A percentile compares a stretch with the other conserved stretches of the same genome.
phyloP scores from a whole-genome alignment of 2,797 vertebrate species.

The Oophaga sylvatica region DNA sequence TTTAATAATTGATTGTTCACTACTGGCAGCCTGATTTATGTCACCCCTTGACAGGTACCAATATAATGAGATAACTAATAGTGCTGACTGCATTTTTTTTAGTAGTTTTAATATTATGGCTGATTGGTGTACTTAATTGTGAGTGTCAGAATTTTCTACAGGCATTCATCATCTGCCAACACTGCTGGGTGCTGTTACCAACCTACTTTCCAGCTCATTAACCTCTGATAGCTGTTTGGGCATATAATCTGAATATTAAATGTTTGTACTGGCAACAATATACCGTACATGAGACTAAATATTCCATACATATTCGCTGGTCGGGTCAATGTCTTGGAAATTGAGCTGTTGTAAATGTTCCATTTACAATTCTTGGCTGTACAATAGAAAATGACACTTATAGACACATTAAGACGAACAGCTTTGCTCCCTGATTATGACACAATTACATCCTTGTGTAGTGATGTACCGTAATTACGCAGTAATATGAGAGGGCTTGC shows the following conservation, averaged over 20 bases:
- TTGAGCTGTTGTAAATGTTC: conserved; percentile 21
- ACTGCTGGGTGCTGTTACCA: neutral
- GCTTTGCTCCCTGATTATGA: neutral
- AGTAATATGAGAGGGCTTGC: neutral
- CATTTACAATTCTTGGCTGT: conserved; percentile 4
- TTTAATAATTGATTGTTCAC: too few species aligned
- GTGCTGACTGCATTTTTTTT: too few species aligned
- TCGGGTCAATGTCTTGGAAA: neutral
- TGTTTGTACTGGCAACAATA: conserved; percentile 25
- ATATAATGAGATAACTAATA: too few species aligned
- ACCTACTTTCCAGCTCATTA: conserved; percentile 10
- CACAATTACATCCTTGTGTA: neutral
- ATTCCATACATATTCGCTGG: neutral
- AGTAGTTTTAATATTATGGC: too few species aligned
- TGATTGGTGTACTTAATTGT: too few species aligned
- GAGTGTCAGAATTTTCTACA: conserved; percentile 11
- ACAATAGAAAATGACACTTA: neutral
- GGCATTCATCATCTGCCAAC: neutral
- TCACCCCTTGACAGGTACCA: too few species aligned
- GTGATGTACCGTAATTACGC: neutral
- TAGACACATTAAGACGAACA: neutral
- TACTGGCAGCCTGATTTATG: too few species aligned
- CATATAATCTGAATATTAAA: conserved; percentile 24
- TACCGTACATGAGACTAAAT: neutral
- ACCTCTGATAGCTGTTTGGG: neutral